phyloP scores from a whole-genome alignment of 2,113 vertebrate species.

The Oryzias woworae region DNA sequence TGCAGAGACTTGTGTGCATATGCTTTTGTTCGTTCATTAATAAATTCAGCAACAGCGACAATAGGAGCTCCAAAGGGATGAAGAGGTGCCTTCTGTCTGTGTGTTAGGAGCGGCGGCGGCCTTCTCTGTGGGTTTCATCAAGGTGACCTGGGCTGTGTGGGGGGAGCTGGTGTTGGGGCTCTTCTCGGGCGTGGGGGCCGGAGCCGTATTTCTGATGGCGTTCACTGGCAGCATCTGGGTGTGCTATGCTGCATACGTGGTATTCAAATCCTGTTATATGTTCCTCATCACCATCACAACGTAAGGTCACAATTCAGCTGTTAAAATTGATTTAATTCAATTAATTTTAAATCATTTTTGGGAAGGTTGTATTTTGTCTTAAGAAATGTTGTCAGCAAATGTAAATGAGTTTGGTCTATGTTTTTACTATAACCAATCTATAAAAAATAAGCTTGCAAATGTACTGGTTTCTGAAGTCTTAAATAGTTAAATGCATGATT shows the following conservation, averaged over 20 bases:
- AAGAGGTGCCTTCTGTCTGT: not conserved
- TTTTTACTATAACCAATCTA: too few species aligned
- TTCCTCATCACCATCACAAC: constrained; percentile 76
- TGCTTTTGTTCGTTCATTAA: not conserved
- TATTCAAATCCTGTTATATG: constrained; percentile 78
- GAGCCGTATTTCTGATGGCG: constrained; percentile 66
- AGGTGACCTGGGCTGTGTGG: constrained; percentile 70
- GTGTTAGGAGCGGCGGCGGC: constrained; percentile 68
- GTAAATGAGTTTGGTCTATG: too few species aligned
- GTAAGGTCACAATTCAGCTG: constrained; percentile 26
- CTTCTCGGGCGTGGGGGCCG: constrained; percentile 70
- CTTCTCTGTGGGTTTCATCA: constrained; percentile 66
- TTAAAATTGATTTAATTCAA: too few species aligned
- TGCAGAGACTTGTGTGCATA: not conserved
- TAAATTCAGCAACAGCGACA: too few species aligned
- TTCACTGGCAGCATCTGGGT: constrained; percentile 69
- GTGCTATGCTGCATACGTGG: constrained; percentile 66
- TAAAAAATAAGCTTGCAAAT: too few species aligned
- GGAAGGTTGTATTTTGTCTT: too few species aligned
- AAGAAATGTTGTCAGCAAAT: too few species aligned
- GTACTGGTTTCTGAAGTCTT: too few species aligned
- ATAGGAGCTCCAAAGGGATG: too few species aligned
- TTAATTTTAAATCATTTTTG: too few species aligned
- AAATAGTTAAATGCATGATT: too few species aligned
- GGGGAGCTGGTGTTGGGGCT: constrained; percentile 73